Conservation (phyloP, 2,888 invertebrate species). For the Lasioglossum zephyrum region DNA sequence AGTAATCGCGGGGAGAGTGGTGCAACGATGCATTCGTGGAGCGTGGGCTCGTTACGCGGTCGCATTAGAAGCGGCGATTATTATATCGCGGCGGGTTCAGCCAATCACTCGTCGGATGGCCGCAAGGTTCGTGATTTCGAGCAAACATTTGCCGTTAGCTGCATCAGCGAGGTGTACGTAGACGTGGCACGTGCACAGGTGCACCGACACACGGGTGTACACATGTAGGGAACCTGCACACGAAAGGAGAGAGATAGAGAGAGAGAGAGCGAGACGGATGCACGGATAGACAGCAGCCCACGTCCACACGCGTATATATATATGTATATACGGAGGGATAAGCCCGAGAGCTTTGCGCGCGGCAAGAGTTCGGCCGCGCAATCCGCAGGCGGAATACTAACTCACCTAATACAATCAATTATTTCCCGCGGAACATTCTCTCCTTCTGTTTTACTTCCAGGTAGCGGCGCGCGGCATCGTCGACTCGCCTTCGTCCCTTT, state of each 20-base stretch:
- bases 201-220: background rate
- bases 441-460: conserved; percentile 81
- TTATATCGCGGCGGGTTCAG: conserved; percentile 50
- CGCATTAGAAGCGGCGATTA: conserved; percentile 52
- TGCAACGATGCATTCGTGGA: background rate
- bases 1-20: background rate
- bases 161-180: conserved; percentile 31
- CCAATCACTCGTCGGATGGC: conserved; percentile 58
- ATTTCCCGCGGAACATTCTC: conserved; percentile 80
- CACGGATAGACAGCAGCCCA: conserved; percentile 2
- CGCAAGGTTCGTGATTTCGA: conserved; percentile 75
- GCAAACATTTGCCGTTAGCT: conserved; percentile 79
- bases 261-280: background rate
- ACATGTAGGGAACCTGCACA: background rate
- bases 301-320: background rate
- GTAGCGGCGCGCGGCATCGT: conserved; percentile 54
- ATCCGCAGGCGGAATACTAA: conserved; percentile 82
- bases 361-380: conserved; percentile 72
- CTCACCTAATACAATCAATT: conserved; percentile 83
- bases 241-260: background rate
- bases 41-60: background rate
- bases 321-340: conserved; percentile 17
- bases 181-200: background rate
- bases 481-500: conserved; percentile 59
- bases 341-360: conserved; percentile 65